Conservation (phyloP, 2,113 vertebrate species). For the Dicaeum eximium region DNA sequence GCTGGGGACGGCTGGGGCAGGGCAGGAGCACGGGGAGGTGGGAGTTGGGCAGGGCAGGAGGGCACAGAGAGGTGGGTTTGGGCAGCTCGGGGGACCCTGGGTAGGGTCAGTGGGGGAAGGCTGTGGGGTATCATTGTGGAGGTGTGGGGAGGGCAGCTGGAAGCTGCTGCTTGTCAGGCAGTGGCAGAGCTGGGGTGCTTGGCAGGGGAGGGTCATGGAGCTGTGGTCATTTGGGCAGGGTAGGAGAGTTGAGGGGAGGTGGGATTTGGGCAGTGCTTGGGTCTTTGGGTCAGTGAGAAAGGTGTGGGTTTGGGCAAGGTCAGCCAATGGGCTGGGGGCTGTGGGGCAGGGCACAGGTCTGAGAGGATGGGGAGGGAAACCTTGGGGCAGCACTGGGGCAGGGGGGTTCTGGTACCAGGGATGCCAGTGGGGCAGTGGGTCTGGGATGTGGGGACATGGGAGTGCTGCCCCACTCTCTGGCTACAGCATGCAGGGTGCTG, state of each 20-base stretch:
- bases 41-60: not conserved
- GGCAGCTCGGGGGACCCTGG: not conserved
- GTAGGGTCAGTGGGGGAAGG: too few relatives aligned
- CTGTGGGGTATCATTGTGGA: not conserved
- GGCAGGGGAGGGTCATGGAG: not conserved
- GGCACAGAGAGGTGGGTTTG: too few relatives aligned
- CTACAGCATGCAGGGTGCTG: accelerated
- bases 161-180: not conserved
- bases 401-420: accelerated
- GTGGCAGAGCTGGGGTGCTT: not conserved
- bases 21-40: not conserved
- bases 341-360: not conserved
- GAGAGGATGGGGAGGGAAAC: not conserved
- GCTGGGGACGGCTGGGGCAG: not conserved
- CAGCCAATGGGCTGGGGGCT: too few relatives aligned
- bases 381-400: accelerated
- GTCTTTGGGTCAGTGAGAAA: too few relatives aligned
- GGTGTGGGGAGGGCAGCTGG: not conserved
- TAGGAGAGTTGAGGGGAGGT: accelerated
- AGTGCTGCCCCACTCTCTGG: not conserved
- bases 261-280: not conserved
- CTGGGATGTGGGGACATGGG: not conserved
- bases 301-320: not conserved
- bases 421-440: too few relatives aligned
- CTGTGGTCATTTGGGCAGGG: not conserved